Evolutionary conservation across 2,797 vertebrate species (phyloP), one percentile per base, ranked within the genome.

Genomic region (Sebastes iracundus): DNA sequence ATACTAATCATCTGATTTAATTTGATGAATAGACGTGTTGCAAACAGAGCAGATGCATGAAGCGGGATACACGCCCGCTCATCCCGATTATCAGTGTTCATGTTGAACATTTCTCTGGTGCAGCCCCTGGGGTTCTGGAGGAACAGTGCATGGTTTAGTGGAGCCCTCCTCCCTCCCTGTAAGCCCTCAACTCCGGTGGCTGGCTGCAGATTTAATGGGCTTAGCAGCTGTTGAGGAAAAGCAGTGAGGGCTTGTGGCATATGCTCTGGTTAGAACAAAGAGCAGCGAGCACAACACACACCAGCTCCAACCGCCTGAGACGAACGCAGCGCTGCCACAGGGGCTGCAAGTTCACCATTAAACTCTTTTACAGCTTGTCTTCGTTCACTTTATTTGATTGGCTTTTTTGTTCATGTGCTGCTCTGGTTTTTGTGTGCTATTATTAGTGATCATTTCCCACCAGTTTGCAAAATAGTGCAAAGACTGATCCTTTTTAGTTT

Each of bases 151-250:
- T 59, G 81, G 82, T 93, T 92, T 88, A 90, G 92, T 82, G 38
- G 81, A 91, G 71, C 84, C 88, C 90, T 80, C 84, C 85, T 80
- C 76, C 84, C 87, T 87, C 91, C 83, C 77, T 75, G 84, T 78
- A 91, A 88, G 58, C 84, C 86, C 88, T 90, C 85, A 69, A 86
- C 91, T 92, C 90, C 60, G 79, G 90, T 93, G 93, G 92, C 92
- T 94, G 94, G 92, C 92, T 94, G 92, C 90, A 90, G 91, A 93
- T 94, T 93, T 95, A 95, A 96, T 94, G 92, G 92, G 87, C 35
- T 93, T 93, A 95, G 90, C 94, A 94, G 94, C 94, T 95, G 94
- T 93, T 95, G 92, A 94, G 93, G 87, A 94, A 90, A 94, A 92
- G 90, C 92, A 94, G 87, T 60, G 81, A 91, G 84, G 89, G 90